Evolutionary conservation across 1,140 invertebrate species (phyloP), one percentile per base, ranked within the genome.

Genomic region (Uloborus diversus): DNA sequence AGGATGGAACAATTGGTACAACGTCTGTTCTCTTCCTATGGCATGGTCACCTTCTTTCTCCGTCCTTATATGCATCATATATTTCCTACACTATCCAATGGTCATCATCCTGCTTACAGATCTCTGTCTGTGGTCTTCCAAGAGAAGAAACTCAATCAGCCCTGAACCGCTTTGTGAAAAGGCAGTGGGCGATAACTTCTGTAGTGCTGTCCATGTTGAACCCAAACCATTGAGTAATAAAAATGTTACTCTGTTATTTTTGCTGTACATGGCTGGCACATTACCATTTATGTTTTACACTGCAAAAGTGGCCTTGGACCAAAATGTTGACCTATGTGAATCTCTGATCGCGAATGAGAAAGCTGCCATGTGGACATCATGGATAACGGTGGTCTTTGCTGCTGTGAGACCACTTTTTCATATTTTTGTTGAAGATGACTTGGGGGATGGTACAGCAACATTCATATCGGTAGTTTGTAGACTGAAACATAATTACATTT

Each of bases 61-160:
- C 9, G 35, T 69, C 7, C 32, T 70, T 4, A 25, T 80, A 5
- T 80, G 78, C 5, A 37, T 62, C n/a, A 25, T 80, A 11, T 80
- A 80, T 20, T 80, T 70, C 14, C n/a, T 80, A 2, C 78, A 80
- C 20, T 69, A 70, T 5, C 56, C 78, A 0, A 61, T 80, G 4
- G 66, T 80, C 3, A 14, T 80, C 1, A 70, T 70, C 1, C 14
- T 80, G 1, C 30, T 80, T 0, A 33, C 53, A 5, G 66, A 80
- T n/a, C 27, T 70, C 0, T 70, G 65, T 23, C 23, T 66, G 9
- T 30, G 30, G 32, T 57, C 47, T 27, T 51, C 42, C 25, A 59
- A 64, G 11, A 65, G 33, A 9, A 59, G 73, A 53, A 69, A 33
- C 9, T 69, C 66, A 1, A 30, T 69, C 4, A n/a, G 14, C 17